Evolutionary conservation across 2,888 invertebrate genomes (phyloP).

Genomic region (Heliconius charithonia): DNA sequence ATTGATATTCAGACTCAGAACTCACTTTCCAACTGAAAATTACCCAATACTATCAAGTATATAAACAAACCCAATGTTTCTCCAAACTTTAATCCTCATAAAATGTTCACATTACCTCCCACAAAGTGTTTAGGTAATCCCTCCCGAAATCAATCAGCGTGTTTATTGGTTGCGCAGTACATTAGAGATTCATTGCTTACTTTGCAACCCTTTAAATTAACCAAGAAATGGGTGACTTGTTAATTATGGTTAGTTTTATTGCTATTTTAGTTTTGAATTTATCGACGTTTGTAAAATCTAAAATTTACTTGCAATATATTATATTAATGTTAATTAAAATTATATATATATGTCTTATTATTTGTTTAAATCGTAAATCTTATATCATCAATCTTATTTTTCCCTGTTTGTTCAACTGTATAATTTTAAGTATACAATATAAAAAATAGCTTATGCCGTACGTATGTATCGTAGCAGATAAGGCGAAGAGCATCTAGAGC

Average conservation of each 20-base stretch:
- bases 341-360: too few relatives aligned
- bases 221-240: conserved; percentile 9
- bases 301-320: too few relatives aligned
- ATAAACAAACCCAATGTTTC: conserved; percentile 7
- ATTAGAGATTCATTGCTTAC: conserved; percentile 31
- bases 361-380: too few relatives aligned
- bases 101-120: neutral
- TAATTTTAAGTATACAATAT: too few relatives aligned
- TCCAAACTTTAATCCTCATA: neutral
- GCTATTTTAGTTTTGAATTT: neutral
- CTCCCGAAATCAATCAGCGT: conserved; percentile 26
- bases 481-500: too few relatives aligned
- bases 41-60: neutral
- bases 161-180: conserved; percentile 32
- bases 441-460: too few relatives aligned
- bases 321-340: too few relatives aligned
- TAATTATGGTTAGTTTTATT: conserved; percentile 12
- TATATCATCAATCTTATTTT: too few relatives aligned
- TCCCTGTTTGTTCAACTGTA: too few relatives aligned
- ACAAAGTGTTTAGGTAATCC: conserved; percentile 16
- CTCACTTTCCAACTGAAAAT: neutral
- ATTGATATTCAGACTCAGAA: too few relatives aligned
- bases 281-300: too few relatives aligned
- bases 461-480: too few relatives aligned
- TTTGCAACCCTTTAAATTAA: conserved; percentile 13